phyloP scores from a whole-genome alignment of 2,888 invertebrate species.

The Cerastis leucographa region DNA sequence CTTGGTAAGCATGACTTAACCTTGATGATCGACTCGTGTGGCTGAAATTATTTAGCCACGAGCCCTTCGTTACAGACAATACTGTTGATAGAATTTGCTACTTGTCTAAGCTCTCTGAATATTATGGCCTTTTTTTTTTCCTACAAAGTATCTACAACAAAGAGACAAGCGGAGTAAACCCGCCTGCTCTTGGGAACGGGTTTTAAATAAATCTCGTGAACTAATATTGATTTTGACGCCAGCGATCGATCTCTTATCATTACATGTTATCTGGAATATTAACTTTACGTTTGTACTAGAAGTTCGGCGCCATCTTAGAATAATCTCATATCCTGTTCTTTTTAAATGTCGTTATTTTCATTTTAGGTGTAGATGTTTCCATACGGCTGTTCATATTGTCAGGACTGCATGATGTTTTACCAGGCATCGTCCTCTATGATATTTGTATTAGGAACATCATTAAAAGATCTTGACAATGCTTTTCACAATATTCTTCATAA shows the following conservation, averaged over 20 bases:
- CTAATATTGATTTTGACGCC: conserved; percentile 70
- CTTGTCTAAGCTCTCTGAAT: background rate
- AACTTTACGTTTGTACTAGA: conserved; percentile 43
- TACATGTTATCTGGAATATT: conserved; percentile 57
- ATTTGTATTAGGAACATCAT: too few relatives aligned
- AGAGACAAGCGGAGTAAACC: conserved; percentile 57
- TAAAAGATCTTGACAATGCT: background rate
- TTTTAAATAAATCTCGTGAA: conserved; percentile 68
- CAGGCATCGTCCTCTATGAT: too few relatives aligned
- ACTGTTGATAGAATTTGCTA: background rate
- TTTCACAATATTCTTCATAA: background rate
- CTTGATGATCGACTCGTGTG: too few relatives aligned
- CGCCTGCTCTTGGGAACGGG: conserved; percentile 66
- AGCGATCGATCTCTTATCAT: conserved; percentile 68
- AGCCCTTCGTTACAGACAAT: background rate
- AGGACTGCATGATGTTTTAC: too few relatives aligned
- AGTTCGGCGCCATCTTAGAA: conserved; percentile 52
- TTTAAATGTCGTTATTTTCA: background rate
- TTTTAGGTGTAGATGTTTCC: background rate
- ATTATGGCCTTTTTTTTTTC: background rate
- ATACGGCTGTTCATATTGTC: background rate
- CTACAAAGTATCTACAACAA: background rate
- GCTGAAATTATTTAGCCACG: too few relatives aligned
- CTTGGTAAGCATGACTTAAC: too few relatives aligned
- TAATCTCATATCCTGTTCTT: conserved; percentile 48